A percentile compares a stretch with the other conserved stretches of the same genome.
These are phyloP conservation scores for Hyperopisus bebe DNA, from an alignment of 2,113 vertebrate species.

Conservation along the genomic window DNA sequence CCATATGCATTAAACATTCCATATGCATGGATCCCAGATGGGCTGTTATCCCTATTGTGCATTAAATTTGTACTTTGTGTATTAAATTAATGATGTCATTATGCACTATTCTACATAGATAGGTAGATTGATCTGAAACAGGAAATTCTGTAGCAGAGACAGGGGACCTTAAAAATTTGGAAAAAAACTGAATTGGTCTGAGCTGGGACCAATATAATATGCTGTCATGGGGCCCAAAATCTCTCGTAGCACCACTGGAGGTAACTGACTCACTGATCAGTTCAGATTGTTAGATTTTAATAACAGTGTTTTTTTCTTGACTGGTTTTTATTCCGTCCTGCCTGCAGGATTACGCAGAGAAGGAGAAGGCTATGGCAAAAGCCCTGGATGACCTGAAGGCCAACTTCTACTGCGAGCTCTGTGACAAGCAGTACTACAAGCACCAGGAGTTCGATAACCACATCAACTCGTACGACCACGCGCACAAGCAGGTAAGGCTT, in stretches of 20 bases:
- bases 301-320: neutral
- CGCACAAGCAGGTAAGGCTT: constrained; percentile 86
- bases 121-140: neutral
- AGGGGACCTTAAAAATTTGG: neutral
- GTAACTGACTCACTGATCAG: neutral
- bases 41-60: neutral
- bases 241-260: neutral
- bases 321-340: neutral
- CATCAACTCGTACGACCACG: constrained; percentile 93
- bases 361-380: constrained; percentile 71
- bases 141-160: neutral
- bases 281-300: constrained; percentile 3
- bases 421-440: constrained; percentile 93
- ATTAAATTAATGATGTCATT: neutral
- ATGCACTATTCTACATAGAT: neutral
- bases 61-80: neutral
- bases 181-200: neutral
- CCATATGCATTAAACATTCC: neutral
- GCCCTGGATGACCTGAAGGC: constrained; percentile 74
- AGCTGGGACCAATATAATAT: neutral
- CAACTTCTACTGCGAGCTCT: constrained; percentile 91
- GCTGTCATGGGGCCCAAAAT: neutral
- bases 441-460: constrained; percentile 98
- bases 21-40: neutral
- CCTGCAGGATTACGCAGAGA: constrained; percentile 68